These are phyloP conservation scores for Carcharodon carcharias DNA, from an alignment of 2,797 vertebrate genomes.

Conservation along the genomic window DNA sequence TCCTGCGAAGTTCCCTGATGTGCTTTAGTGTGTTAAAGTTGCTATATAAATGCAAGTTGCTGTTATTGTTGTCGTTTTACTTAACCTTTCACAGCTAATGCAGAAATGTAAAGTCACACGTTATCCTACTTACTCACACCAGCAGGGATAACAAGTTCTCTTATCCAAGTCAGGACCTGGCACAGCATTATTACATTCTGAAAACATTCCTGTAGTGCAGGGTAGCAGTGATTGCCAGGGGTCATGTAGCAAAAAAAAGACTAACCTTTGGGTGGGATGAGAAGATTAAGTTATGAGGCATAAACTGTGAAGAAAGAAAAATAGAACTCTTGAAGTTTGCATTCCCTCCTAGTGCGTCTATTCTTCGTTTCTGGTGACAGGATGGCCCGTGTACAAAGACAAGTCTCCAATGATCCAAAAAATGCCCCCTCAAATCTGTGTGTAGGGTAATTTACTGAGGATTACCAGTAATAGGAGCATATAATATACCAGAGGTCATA, in stretches of 20 bases:
- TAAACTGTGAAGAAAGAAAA: not conserved
- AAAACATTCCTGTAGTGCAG: too few species aligned
- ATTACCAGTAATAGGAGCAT: not conserved
- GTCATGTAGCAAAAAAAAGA: too few species aligned
- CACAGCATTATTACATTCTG: too few species aligned
- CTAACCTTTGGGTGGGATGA: too few species aligned
- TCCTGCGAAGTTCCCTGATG: not conserved
- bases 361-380: not conserved
- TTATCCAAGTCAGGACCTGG: too few species aligned
- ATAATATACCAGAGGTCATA: not conserved
- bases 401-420: not conserved
- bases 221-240: too few species aligned
- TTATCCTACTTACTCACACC: not conserved
- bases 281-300: too few species aligned
- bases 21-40: not conserved
- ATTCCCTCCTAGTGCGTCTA: not conserved
- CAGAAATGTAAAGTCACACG: not conserved
- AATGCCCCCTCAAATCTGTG: not conserved
- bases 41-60: not conserved
- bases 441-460: not conserved
- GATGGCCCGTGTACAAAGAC: not conserved
- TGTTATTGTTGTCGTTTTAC: not conserved
- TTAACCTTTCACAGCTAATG: not conserved
- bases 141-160: not conserved
- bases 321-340: not conserved